phyloP scores from a whole-genome alignment of 2,113 vertebrate genomes.

The Atlantisia rogersi region DNA sequence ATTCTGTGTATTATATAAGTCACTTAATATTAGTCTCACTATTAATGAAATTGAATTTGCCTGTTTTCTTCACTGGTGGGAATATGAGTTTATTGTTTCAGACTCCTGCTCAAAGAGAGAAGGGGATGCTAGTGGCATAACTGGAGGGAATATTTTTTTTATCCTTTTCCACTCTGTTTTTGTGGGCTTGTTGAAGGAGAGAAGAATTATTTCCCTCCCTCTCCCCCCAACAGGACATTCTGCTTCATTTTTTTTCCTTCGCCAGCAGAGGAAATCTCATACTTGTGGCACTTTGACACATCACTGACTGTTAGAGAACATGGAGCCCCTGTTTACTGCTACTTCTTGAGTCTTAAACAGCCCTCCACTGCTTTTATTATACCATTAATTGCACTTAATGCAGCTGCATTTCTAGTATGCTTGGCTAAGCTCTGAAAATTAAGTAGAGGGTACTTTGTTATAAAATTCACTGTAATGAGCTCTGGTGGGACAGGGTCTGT shows the following conservation, averaged over 20 bases:
- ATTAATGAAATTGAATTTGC: constrained; percentile 62
- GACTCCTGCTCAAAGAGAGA: constrained; percentile 42
- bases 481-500: constrained; percentile 92
- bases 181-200: constrained; percentile 61
- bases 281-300: constrained; percentile 64
- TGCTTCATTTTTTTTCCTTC: background rate
- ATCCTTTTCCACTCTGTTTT: constrained; percentile 22
- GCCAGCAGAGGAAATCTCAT: constrained; percentile 41
- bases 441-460: constrained; percentile 89
- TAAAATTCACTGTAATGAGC: constrained; percentile 93
- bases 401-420: constrained; percentile 82
- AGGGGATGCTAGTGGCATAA: constrained; percentile 71
- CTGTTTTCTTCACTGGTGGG: constrained; percentile 30
- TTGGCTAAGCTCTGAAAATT: constrained; percentile 89
- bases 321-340: constrained; percentile 79
- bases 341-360: constrained; percentile 84
- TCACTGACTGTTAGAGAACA: constrained; percentile 66
- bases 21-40: constrained; percentile 58
- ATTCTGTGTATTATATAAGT: constrained; percentile 48
- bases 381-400: constrained; percentile 91
- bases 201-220: background rate
- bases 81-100: constrained; percentile 57
- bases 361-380: constrained; percentile 86
- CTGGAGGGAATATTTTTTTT: constrained; percentile 69
- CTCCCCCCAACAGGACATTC: background rate